Evolutionary conservation across 1,140 invertebrate species (phyloP), one percentile per base, ranked within the genome.

Genomic region (Holotrichia oblita): DNA sequence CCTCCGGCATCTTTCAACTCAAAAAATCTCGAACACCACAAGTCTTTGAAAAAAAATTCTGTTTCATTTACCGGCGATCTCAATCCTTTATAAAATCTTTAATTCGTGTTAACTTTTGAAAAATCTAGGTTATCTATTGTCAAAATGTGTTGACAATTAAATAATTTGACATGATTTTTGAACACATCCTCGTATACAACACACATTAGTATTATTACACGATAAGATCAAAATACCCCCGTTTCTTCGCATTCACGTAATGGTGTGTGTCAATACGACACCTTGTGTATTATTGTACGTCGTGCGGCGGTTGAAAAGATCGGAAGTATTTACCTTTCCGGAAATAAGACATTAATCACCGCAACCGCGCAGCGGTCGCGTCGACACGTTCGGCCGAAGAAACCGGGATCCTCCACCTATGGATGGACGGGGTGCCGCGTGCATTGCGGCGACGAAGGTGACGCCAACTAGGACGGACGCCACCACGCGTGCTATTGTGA

Each of bases 311-410:
- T 14, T 64, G 61, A 64, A 64, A 22, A 22, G 20, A 64, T 64
- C 61, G 61, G 61, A 64, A 64, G 61, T 64, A 64, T 64, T 64
- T 64, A 64, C 61, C 61, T 64, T 64, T 64, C 61, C 17, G 61
- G 61, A 64, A 64, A 64, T 64, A 64, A 64, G 61, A 64, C 61
- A 64, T 64, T 64, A 64, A 64, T 64, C 61, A 64, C 61, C 61
- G 14, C 24, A 12, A 64, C 17, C 9, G 61, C 17, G 61, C 2
- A n/a, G n/a, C n/a, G n/a, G n/a, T n/a, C n/a, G n/a, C n/a, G n/a
- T n/a, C n/a, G n/a, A n/a, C n/a, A n/a, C n/a, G n/a, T n/a, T n/a
- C n/a, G n/a, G n/a, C n/a, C n/a, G n/a, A n/a, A n/a, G n/a, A n/a
- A n/a, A n/a, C n/a, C n/a, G n/a, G n/a, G n/a, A n/a, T n/a, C n/a